Conservation (phyloP, 2,113 vertebrate genomes). For the Festucalex cinctus region DNA sequence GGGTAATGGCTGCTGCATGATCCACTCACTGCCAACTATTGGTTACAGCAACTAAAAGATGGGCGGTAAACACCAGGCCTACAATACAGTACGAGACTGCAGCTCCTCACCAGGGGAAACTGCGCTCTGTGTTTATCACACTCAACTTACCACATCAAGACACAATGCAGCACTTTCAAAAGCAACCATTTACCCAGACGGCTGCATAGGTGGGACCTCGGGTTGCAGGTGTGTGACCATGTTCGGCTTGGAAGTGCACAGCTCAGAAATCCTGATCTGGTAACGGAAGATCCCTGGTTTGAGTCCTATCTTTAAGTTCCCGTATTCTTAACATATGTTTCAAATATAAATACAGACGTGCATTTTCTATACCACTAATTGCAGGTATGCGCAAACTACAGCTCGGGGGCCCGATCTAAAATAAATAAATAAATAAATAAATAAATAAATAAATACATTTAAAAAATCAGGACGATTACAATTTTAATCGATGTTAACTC, state of each 20-base stretch:
- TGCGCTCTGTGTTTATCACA: slow-evolving; percentile 52
- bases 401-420: too few species aligned
- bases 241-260: background rate
- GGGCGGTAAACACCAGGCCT: slow-evolving; percentile 27
- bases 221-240: slow-evolving; percentile 3
- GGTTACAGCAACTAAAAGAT: slow-evolving; percentile 34
- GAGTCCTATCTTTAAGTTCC: too few species aligned
- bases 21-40: slow-evolving; percentile 5
- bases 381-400: too few species aligned
- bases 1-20: slow-evolving; percentile 14
- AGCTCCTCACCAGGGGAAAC: slow-evolving; percentile 43
- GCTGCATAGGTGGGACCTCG: slow-evolving; percentile 9
- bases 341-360: too few species aligned
- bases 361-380: too few species aligned
- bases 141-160: slow-evolving; percentile 48
- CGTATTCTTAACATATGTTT: too few species aligned
- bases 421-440: too few species aligned
- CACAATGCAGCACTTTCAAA: slow-evolving; percentile 52
- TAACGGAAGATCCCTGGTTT: background rate
- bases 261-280: background rate
- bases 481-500: too few species aligned
- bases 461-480: too few species aligned
- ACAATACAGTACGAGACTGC: slow-evolving; percentile 40
- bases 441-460: too few species aligned
- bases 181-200: slow-evolving; percentile 45